A percentile compares a stretch with the other conserved stretches of the same genome.
Conservation (phyloP, 2,888 invertebrate species). For the Petrolisthes cinctipes region DNA sequence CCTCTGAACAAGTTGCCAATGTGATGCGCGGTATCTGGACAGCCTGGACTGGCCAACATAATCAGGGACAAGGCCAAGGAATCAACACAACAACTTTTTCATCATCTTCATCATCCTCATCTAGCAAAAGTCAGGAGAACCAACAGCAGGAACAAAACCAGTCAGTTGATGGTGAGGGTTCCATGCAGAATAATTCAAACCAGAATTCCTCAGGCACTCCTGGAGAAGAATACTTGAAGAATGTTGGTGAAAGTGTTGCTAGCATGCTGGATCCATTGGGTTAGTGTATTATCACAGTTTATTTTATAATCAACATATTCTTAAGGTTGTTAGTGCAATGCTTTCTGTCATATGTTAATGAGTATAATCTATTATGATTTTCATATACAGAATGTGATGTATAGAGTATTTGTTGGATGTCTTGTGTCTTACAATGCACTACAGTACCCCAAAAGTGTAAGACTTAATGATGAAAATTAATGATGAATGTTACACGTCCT, state of each 20-base stretch:
- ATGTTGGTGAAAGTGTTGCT: slow-evolving; percentile 50
- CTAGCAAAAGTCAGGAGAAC: slow-evolving; percentile 15
- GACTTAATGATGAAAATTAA: too few relatives aligned
- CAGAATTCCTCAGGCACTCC: neutral
- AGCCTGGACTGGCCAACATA: slow-evolving; percentile 55
- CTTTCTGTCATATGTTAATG: too few relatives aligned
- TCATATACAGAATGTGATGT: too few relatives aligned
- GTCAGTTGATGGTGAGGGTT: neutral
- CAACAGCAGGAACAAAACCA: slow-evolving; percentile 4
- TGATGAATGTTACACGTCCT: too few relatives aligned
- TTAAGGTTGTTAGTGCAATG: too few relatives aligned
- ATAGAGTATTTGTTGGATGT: too few relatives aligned
- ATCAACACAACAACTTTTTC: neutral
- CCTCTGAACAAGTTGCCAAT: slow-evolving; percentile 58
- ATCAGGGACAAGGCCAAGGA: neutral
- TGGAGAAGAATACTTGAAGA: slow-evolving; percentile 41
- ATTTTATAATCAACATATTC: too few relatives aligned
- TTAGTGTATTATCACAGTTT: neutral
- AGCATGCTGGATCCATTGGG: slow-evolving; percentile 46
- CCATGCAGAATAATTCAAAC: slow-evolving; percentile 15
- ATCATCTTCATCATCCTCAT: slow-evolving; percentile 22
- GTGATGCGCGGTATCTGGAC: slow-evolving; percentile 62
- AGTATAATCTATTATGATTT: too few relatives aligned
- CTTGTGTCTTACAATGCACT: too few relatives aligned
- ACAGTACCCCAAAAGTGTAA: too few relatives aligned